A percentile compares a stretch with the other conserved stretches of the same genome.
These are phyloP conservation scores for Microplitis demolitor DNA, from an alignment of 1,140 invertebrate species.

Conservation along the genomic window DNA sequence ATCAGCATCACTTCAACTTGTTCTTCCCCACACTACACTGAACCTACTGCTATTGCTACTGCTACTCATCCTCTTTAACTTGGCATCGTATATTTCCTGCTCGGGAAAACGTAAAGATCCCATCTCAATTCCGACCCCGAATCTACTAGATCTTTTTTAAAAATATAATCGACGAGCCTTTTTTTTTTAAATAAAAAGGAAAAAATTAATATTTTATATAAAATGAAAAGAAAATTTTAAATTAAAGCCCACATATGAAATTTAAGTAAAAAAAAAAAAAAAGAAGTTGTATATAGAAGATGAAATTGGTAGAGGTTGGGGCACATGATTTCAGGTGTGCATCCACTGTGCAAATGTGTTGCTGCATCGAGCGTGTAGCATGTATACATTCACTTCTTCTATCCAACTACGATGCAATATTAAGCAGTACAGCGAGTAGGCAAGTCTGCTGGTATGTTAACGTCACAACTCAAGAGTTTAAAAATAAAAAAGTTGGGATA, in stretches of 20 bases:
- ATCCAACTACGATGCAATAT: conserved; percentile 41
- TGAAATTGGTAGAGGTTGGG: conserved; percentile 19
- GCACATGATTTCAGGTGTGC: conserved; percentile 34
- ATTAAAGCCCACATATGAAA: background rate
- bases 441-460: background rate
- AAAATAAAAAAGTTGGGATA: no score
- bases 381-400: background rate
- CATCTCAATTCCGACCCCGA: conserved; percentile 4
- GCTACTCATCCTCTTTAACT: background rate
- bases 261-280: background rate
- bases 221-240: no score
- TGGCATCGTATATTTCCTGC: background rate
- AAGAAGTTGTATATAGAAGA: background rate
- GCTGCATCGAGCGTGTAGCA: background rate
- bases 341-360: background rate
- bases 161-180: no score
- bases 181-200: no score
- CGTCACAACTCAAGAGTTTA: no score
- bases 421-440: conserved; percentile 18
- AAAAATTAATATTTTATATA: no score
- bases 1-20: background rate
- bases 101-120: background rate
- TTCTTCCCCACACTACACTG: background rate
- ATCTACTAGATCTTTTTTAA: background rate
- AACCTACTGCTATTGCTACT: background rate